A percentile compares a stretch with the other conserved stretches of the same genome.
Conservation (phyloP, 2,888 invertebrate genomes). For the Hirtodrosophila histrioides region DNA sequence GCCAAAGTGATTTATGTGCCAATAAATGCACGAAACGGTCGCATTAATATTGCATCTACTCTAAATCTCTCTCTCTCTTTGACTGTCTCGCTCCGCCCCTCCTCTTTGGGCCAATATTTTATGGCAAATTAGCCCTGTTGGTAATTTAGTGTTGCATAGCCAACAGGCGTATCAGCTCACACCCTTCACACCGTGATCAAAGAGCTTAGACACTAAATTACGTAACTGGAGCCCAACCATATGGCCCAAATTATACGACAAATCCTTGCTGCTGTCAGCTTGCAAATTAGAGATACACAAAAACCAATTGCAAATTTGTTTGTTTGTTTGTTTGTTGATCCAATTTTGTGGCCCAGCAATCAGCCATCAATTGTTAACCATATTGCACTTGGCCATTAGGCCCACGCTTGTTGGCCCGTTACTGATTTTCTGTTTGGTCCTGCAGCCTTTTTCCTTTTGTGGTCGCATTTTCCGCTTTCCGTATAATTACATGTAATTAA, state of each 20-base stretch:
- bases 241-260: slow-evolving; percentile 58
- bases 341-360: slow-evolving; percentile 47
- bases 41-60: slow-evolving; percentile 68
- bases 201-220: slow-evolving; percentile 38
- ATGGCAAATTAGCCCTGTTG: slow-evolving; percentile 59
- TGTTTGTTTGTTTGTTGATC: slow-evolving; percentile 20
- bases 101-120: slow-evolving; percentile 46
- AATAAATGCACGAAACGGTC: slow-evolving; percentile 65
- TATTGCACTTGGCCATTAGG: slow-evolving; percentile 41
- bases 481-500: slow-evolving; percentile 23
- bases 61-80: slow-evolving; percentile 1
- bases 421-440: slow-evolving; percentile 12
- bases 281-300: slow-evolving; percentile 57
- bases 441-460: slow-evolving; percentile 9
- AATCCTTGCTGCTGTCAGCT: slow-evolving; percentile 55
- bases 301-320: slow-evolving; percentile 44
- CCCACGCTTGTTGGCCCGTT: slow-evolving; percentile 27
- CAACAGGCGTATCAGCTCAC: slow-evolving; percentile 39
- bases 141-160: slow-evolving; percentile 66
- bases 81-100: slow-evolving; percentile 5
- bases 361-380: slow-evolving; percentile 69
- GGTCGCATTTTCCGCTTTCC: slow-evolving; percentile 9
- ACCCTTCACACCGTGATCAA: slow-evolving; percentile 1
- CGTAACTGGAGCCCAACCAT: slow-evolving; percentile 52
- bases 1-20: slow-evolving; percentile 66